Base-by-base conservation (phyloP, 1,140 invertebrate genomes). In the Solenopsis invicta region DNA sequence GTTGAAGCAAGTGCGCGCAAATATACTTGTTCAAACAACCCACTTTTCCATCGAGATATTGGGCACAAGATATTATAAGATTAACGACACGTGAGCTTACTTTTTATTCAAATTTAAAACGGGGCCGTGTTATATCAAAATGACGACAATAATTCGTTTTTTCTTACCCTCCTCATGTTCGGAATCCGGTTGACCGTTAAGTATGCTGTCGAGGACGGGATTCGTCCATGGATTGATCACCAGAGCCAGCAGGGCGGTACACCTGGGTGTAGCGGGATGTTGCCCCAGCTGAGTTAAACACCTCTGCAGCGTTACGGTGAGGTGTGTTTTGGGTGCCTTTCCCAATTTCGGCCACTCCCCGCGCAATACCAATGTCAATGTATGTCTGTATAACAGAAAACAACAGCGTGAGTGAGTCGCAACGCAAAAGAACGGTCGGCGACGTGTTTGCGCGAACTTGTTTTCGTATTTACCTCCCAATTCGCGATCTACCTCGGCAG, bases 321-420 rank as follows among this genome's bases (percentile, higher is more conserved):
- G 93, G 92, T 96, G 96, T 85, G 96, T 96, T 91, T 95, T 96
- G 62, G 94, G 94, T 88, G 94, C 92, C 29, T 29, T 29, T 29
- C 29, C 29, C 86, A 96, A 93, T 88, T 95, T 95, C 45, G 95
- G 95, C 96, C 96, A 96, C 91, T 96, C 96, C 90, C 96, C 96
- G 88, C 95, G 96, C 92, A 96, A 93, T 93, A 96, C 94, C 91
- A 96, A 85, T 91, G 94, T 93, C 92, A 96, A 93, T 12, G 96
- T 96, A 89, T 96, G 95, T 91, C 96, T 96, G 90, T 9, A 18
- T 18, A 91, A 89, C 24, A 18, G 4, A 82, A 4, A 9, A 37
- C 29, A 52, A 29, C 45, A 80, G 8, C 21, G n/a, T 80, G 77
- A 80, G 29, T n/a, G 34, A 71, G 21, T 3, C 41, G 37, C 10